Percentiles rank a stretch among this genome's conserved stretches.
These are phyloP conservation scores for Amorpha juglandis DNA, from an alignment of 2,888 invertebrate species.

Conservation along the genomic window DNA sequence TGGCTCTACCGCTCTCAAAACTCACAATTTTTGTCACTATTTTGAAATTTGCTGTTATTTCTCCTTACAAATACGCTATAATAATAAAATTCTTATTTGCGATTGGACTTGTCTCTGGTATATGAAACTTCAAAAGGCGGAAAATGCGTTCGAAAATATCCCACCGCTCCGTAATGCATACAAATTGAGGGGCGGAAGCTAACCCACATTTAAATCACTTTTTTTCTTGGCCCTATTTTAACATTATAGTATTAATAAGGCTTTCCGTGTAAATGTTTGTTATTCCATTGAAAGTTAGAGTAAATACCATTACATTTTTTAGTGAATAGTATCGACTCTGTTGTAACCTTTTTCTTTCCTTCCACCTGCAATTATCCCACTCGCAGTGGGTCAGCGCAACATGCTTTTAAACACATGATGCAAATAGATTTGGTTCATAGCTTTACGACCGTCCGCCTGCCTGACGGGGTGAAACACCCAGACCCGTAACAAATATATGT, in stretches of 20 bases:
- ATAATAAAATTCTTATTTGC: not conserved
- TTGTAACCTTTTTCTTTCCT: too few species aligned
- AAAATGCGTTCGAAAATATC: conserved; percentile 1
- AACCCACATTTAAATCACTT: conserved; percentile 33
- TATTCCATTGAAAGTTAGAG: not conserved
- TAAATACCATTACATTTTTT: too few species aligned
- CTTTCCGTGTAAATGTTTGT: not conserved
- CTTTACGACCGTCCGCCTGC: too few species aligned
- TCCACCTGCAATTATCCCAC: too few species aligned
- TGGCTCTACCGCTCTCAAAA: too few species aligned
- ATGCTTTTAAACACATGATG: too few species aligned
- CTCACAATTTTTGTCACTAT: too few species aligned
- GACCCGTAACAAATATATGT: too few species aligned
- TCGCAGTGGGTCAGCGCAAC: too few species aligned
- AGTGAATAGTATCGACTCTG: too few species aligned
- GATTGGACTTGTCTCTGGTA: not conserved
- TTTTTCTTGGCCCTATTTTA: not conserved
- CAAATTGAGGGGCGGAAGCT: not conserved
- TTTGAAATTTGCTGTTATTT: not conserved
- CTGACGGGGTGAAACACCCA: too few species aligned
- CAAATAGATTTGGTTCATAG: too few species aligned
- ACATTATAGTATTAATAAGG: not conserved
- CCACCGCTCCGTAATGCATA: conserved; percentile 7
- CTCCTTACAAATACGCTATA: not conserved
- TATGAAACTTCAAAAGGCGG: not conserved